A percentile compares a stretch with the other conserved stretches of the same genome.
Conservation (phyloP, 92 coral and sea anemone species). For the Palythoa grandis region DNA sequence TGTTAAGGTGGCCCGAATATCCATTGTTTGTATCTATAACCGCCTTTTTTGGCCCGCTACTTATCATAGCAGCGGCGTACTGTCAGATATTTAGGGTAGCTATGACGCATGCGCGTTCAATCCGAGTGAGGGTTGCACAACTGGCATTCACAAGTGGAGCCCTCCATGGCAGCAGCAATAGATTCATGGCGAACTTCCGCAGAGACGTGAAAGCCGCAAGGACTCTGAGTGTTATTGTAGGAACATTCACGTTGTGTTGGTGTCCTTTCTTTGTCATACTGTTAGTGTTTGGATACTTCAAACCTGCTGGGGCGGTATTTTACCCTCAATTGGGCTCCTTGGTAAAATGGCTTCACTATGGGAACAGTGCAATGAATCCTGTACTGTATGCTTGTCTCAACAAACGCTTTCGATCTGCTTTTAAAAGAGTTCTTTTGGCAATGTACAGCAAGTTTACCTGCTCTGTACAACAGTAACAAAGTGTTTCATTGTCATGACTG, state of each 20-base stretch:
- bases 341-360: slow-evolving; percentile 72
- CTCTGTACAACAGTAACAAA: background rate
- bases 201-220: slow-evolving; percentile 84
- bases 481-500: too few relatives aligned
- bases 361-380: slow-evolving; percentile 82
- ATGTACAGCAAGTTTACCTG: slow-evolving; percentile 32
- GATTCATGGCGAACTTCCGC: slow-evolving; percentile 53
- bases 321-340: slow-evolving; percentile 20
- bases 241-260: slow-evolving; percentile 73
- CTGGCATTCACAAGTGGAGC: slow-evolving; percentile 40
- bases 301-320: background rate
- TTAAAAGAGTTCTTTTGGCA: slow-evolving; percentile 51
- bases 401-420: slow-evolving; percentile 68
- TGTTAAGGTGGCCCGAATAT: slow-evolving; percentile 54
- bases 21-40: slow-evolving; percentile 64
- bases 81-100: slow-evolving; percentile 77
- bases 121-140: slow-evolving; percentile 60
- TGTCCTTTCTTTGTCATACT: slow-evolving; percentile 71
- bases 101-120: slow-evolving; percentile 68
- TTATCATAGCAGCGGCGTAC: slow-evolving; percentile 70
- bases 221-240: slow-evolving; percentile 80
- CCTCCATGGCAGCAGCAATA: slow-evolving; percentile 41
- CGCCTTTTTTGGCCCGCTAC: slow-evolving; percentile 67
- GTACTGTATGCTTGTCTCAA: slow-evolving; percentile 79
- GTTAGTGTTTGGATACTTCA: slow-evolving; percentile 45